Conservation (phyloP, 1,140 invertebrate species). For the Proctacanthus coquilletti region DNA sequence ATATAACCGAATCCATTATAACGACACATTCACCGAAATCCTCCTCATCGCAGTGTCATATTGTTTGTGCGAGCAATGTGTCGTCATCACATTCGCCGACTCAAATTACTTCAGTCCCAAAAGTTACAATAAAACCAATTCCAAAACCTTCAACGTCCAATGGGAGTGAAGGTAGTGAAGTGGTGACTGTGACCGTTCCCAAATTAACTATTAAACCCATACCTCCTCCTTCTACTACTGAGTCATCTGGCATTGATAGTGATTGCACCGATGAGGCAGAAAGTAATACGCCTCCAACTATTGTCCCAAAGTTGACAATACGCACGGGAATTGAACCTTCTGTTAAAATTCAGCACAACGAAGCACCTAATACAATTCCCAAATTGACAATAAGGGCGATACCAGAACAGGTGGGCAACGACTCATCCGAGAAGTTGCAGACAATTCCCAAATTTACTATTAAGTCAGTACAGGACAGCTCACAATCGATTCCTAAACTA, state of each 20-base stretch:
- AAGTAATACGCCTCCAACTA: no score
- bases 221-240: no score
- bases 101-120: slow-evolving; percentile 7
- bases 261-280: no score
- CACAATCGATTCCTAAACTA: slow-evolving; percentile 7
- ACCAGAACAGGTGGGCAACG: not conserved
- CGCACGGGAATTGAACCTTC: no score
- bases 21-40: slow-evolving; percentile 20
- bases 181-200: slow-evolving; percentile 14
- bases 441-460: slow-evolving; percentile 23
- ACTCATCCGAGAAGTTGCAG: slow-evolving; percentile 13
- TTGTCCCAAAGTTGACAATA: no score
- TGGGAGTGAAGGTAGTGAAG: slow-evolving; percentile 4
- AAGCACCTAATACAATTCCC: no score
- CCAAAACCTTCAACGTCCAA: not conserved
- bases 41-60: slow-evolving; percentile 8
- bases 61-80: not conserved
- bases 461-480: slow-evolving; percentile 5
- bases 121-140: slow-evolving; percentile 9
- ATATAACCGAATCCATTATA: slow-evolving; percentile 16
- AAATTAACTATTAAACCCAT: slow-evolving; percentile 28
- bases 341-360: no score
- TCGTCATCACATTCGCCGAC: slow-evolving; percentile 1
- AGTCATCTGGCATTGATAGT: no score
- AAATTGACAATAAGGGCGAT: not conserved